A percentile compares a stretch with the other conserved stretches of the same genome.
phyloP scores from a whole-genome alignment of 2,888 invertebrate species.

The Carabus problematicus region DNA sequence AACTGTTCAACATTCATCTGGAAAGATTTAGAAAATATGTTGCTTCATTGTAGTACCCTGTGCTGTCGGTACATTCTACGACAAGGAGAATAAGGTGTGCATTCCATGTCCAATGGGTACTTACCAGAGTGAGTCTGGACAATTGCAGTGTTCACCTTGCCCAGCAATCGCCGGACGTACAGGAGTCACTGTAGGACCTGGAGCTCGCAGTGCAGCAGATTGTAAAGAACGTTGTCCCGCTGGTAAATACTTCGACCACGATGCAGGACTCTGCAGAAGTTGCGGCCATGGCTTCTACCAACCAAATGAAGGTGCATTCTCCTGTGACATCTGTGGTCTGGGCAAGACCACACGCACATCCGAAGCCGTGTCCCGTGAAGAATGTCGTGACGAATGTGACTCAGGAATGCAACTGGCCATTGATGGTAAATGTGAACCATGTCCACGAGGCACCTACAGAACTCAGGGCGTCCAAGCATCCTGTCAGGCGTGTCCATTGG shows the following conservation, averaged over 20 bases:
- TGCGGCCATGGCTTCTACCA: slow-evolving; percentile 96
- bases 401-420: slow-evolving; percentile 84
- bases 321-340: slow-evolving; percentile 85
- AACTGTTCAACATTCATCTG: background rate
- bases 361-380: slow-evolving; percentile 86
- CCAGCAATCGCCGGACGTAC: slow-evolving; percentile 89
- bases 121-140: slow-evolving; percentile 93
- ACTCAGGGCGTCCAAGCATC: slow-evolving; percentile 87
- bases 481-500: slow-evolving; percentile 87
- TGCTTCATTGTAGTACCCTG: slow-evolving; percentile 75
- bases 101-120: slow-evolving; percentile 85
- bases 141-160: slow-evolving; percentile 87
- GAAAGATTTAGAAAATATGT: background rate
- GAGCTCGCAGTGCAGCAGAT: slow-evolving; percentile 86
- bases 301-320: slow-evolving; percentile 87
- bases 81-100: slow-evolving; percentile 78
- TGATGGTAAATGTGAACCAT: slow-evolving; percentile 91
- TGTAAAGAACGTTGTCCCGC: slow-evolving; percentile 94
- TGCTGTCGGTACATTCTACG: slow-evolving; percentile 87
- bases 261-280: slow-evolving; percentile 85
- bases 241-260: slow-evolving; percentile 92
- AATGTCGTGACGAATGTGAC: slow-evolving; percentile 90
- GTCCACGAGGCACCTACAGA: slow-evolving; percentile 87
- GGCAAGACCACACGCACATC: slow-evolving; percentile 91
- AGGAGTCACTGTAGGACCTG: slow-evolving; percentile 86